A percentile compares a stretch with the other conserved stretches of the same genome.
Evolutionary conservation across 2,888 invertebrate genomes (phyloP).

Genomic region (Chrysomela aeneicollis): DNA sequence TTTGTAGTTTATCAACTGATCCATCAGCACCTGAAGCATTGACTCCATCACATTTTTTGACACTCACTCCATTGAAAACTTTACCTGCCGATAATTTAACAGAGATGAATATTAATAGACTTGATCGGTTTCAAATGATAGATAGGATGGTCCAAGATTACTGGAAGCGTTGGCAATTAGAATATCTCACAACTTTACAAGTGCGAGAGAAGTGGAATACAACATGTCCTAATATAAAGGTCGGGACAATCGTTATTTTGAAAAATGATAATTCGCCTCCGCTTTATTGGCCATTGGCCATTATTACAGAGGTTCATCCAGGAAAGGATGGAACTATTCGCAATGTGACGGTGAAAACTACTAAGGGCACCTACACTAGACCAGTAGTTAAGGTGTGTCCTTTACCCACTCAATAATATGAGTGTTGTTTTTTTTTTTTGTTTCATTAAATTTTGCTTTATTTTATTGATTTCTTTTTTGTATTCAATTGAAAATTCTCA

Average conservation of each 20-base stretch:
- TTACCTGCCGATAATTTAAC: neutral
- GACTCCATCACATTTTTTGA: neutral
- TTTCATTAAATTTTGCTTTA: too few relatives aligned
- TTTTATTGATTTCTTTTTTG: too few relatives aligned
- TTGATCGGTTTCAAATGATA: constrained; percentile 1
- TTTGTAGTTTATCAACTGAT: neutral
- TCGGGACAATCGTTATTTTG: neutral
- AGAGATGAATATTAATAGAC: neutral
- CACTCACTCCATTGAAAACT: neutral
- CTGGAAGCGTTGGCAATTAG: constrained; percentile 1
- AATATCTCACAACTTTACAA: constrained; percentile 7
- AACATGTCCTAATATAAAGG: neutral
- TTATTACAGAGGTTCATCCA: constrained; percentile 18
- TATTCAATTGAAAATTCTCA: too few relatives aligned
- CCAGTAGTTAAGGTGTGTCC: constrained; percentile 20
- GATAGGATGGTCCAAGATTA: constrained; percentile 3
- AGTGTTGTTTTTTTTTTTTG: too few relatives aligned
- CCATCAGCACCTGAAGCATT: neutral
- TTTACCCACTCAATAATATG: constrained; percentile 4
- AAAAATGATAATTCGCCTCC: neutral
- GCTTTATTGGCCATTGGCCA: neutral
- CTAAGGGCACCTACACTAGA: neutral
- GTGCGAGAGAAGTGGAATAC: neutral
- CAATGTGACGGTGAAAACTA: constrained; percentile 11
- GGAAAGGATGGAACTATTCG: constrained; percentile 22